Evolutionary conservation across 2,113 vertebrate species (phyloP).

Genomic region (cat (Felis catus)): F.catus_Fca126_mat1.0 CM031411.1:39916501-39917000

Average conservation of each 20-base stretch:
- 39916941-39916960: not conserved
- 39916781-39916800: not conserved
- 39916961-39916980: not conserved
- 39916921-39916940: not conserved
- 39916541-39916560: not conserved
- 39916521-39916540: not conserved
- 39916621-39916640: not conserved
- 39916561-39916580: not conserved
- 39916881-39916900: not conserved
- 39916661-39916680: not conserved
- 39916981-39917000: not conserved
- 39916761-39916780: not conserved
- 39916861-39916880: not conserved
- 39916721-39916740: not conserved
- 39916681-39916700: not conserved
- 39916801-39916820: not conserved
- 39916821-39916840: not conserved
- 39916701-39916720: not conserved
- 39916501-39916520: not conserved
- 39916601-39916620: not conserved
- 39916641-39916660: not conserved
- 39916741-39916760: not conserved
- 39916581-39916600: not conserved
- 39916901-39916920: not conserved
- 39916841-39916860: not conserved